Percentiles rank a stretch among this genome's conserved stretches.
Conservation (phyloP, 2,888 invertebrate genomes). For the Ectemnius cavifrons region DNA sequence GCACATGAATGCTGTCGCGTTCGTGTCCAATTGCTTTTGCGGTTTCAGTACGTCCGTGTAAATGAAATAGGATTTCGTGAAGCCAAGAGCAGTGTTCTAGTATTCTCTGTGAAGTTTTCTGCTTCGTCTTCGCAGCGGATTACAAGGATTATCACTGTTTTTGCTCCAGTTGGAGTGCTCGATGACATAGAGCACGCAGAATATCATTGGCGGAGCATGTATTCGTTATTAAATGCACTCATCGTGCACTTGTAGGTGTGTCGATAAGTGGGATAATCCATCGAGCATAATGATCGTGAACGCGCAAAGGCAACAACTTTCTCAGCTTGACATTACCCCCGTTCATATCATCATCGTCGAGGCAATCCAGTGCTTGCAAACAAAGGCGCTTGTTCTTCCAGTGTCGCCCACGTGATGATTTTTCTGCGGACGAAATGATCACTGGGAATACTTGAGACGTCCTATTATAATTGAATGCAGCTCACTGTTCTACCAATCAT, state of each 20-base stretch:
- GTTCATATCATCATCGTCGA: slow-evolving; percentile 24
- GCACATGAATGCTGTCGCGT: background rate
- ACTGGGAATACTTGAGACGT: slow-evolving; percentile 21
- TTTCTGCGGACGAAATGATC: background rate
- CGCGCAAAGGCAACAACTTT: slow-evolving; percentile 31
- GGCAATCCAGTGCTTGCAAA: slow-evolving; percentile 28
- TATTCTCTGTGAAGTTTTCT: too few relatives aligned
- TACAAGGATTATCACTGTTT: too few relatives aligned
- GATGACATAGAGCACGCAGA: background rate
- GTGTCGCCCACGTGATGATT: slow-evolving; percentile 48
- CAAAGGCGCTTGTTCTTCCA: slow-evolving; percentile 36
- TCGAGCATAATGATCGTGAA: slow-evolving; percentile 22
- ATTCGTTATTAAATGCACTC: slow-evolving; percentile 3
- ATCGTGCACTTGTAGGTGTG: slow-evolving; percentile 34
- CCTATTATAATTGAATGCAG: background rate
- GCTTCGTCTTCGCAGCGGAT: too few relatives aligned
- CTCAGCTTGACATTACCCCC: slow-evolving; percentile 39
- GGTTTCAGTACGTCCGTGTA: background rate
- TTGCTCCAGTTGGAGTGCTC: too few relatives aligned
- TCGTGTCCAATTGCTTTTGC: background rate
- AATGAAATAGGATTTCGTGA: too few relatives aligned
- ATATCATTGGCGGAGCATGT: background rate
- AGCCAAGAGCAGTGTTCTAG: too few relatives aligned
- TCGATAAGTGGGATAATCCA: slow-evolving; percentile 46
- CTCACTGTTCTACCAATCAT: background rate